Conservation (phyloP, 1,140 invertebrate species). For the Brachionus asplanchnoidis region DNA sequence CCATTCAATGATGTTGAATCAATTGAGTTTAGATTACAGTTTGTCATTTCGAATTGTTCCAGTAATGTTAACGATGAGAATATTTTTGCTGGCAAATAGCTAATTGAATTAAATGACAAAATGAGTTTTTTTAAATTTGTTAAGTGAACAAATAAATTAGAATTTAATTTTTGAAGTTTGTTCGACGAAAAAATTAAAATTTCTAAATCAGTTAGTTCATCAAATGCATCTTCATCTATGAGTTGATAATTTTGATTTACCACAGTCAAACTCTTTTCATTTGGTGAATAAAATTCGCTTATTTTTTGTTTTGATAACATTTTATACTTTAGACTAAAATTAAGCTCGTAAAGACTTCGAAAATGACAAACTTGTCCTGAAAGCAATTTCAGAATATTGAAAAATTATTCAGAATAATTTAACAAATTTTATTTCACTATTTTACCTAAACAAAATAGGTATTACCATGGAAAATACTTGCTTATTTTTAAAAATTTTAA, state of each 20-base stretch:
- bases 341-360: neutral
- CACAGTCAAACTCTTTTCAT: neutral
- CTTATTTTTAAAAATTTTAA: neutral
- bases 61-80: neutral
- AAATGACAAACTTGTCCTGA: neutral
- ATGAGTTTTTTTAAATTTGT: constrained; percentile 12
- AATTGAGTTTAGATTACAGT: neutral
- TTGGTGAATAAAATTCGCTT: constrained; percentile 8
- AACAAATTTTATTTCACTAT: neutral
- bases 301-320: neutral
- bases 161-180: neutral
- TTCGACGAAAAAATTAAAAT: constrained; percentile 5
- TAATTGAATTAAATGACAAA: neutral
- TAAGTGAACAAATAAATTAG: neutral
- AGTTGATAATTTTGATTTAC: neutral
- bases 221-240: neutral
- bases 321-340: neutral
- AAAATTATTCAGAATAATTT: neutral
- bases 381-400: neutral
- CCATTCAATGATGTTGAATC: neutral
- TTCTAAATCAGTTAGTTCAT: neutral
- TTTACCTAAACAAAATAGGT: neutral
- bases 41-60: neutral
- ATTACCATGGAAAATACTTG: neutral
- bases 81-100: neutral